Evolutionary conservation across 2,797 vertebrate species (phyloP).

Genomic region (Glyptemys insculpta): DNA sequence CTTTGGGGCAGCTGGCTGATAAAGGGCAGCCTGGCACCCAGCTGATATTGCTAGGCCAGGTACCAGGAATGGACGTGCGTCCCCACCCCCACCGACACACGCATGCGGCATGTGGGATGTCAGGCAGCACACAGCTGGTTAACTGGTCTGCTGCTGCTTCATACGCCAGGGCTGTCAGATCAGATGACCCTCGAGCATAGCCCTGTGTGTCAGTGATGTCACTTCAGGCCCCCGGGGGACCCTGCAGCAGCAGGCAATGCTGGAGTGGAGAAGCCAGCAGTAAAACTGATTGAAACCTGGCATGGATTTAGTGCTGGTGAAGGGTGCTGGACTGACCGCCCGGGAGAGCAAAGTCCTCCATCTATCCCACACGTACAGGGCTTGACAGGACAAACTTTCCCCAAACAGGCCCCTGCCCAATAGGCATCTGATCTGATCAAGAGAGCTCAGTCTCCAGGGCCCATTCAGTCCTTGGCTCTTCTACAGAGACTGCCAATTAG

Average conservation of each 20-base stretch:
- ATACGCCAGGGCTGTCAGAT: neutral
- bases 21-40: neutral
- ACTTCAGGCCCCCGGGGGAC: neutral
- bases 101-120: neutral
- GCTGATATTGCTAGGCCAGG: neutral
- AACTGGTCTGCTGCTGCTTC: neutral
- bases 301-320: neutral
- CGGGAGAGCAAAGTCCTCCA: neutral
- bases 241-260: too few relatives aligned
- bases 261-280: neutral
- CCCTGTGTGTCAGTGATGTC: neutral
- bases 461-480: neutral
- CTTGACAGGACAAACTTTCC: too few relatives aligned
- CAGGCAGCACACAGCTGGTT: neutral
- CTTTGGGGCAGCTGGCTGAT: neutral
- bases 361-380: neutral
- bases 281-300: neutral
- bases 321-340: neutral
- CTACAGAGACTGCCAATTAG: neutral
- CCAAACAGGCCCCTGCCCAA: neutral
- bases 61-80: neutral
- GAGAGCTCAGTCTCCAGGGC: neutral
- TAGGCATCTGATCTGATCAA: neutral
- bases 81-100: too few relatives aligned
- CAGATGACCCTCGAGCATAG: neutral